Percentiles rank a stretch among this genome's conserved stretches.
Conservation (phyloP, 2,113 vertebrate genomes). For the Cynocephalus volans region DNA sequence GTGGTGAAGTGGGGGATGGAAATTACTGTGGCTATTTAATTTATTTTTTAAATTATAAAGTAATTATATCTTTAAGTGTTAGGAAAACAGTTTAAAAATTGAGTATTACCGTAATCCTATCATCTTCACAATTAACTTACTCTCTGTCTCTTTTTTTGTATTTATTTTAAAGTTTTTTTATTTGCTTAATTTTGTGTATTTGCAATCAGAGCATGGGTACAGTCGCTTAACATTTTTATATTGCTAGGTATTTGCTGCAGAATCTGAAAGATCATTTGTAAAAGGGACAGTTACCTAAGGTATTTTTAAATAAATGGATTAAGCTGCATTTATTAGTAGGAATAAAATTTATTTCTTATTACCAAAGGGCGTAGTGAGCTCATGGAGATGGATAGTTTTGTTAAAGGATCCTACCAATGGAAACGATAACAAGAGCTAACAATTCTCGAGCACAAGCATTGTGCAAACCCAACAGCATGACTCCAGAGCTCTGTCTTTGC, state of each 20-base stretch:
- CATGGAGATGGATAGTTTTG: not conserved
- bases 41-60: constrained; percentile 20
- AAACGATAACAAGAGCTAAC: not conserved
- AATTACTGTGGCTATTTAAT: not conserved
- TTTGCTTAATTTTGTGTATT: constrained; percentile 9
- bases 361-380: not conserved
- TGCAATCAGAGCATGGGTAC: not conserved
- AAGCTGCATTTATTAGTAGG: not conserved
- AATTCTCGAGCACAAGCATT: not conserved
- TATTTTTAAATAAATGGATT: constrained; percentile 29
- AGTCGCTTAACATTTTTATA: not conserved
- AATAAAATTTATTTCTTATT: not conserved
- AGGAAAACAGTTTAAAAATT: not conserved
- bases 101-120: not conserved
- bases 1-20: not conserved
- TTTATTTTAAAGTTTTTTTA: not conserved
- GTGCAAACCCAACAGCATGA: not conserved
- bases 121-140: not conserved
- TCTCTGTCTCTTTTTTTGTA: not conserved
- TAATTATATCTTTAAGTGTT: not conserved
- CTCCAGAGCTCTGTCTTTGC: not conserved
- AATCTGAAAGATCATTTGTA: constrained; percentile 27
- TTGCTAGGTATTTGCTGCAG: not conserved
- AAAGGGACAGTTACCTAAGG: not conserved
- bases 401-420: not conserved